Percentiles rank a stretch among this genome's conserved stretches.
Evolutionary conservation across 2,113 vertebrate genomes (phyloP).

Genomic region (Pangasianodon hypophthalmus): DNA sequence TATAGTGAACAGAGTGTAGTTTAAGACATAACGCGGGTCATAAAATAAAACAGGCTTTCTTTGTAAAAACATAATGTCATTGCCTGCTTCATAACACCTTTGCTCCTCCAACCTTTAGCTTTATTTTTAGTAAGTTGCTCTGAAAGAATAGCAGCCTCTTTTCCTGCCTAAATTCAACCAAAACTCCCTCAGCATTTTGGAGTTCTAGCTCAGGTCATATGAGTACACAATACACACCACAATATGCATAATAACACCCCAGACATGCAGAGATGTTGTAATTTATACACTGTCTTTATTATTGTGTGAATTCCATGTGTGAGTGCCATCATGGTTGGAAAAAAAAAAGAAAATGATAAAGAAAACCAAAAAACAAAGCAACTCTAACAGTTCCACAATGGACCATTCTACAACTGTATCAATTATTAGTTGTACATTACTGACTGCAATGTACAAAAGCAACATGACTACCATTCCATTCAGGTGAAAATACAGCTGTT

Average conservation of each 20-base stretch:
- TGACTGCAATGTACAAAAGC: neutral
- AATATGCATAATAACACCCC: neutral
- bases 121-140: neutral
- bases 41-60: neutral
- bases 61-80: neutral
- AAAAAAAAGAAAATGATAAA: constrained; percentile 21
- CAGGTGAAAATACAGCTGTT: constrained; percentile 20
- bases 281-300: constrained; percentile 39
- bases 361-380: neutral
- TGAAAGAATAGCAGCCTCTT: neutral
- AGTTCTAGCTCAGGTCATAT: neutral
- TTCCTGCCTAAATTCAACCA: neutral
- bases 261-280: neutral
- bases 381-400: neutral
- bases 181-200: neutral
- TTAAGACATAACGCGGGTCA: neutral
- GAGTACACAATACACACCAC: neutral
- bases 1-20: neutral
- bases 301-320: constrained; percentile 11
- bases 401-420: neutral
- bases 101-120: neutral
- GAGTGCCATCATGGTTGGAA: neutral
- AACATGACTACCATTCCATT: neutral
- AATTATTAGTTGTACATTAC: neutral
- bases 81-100: neutral